These are phyloP conservation scores for Collichthys lucidus DNA, from an alignment of 2,113 vertebrate species.

Conservation along the genomic window DNA sequence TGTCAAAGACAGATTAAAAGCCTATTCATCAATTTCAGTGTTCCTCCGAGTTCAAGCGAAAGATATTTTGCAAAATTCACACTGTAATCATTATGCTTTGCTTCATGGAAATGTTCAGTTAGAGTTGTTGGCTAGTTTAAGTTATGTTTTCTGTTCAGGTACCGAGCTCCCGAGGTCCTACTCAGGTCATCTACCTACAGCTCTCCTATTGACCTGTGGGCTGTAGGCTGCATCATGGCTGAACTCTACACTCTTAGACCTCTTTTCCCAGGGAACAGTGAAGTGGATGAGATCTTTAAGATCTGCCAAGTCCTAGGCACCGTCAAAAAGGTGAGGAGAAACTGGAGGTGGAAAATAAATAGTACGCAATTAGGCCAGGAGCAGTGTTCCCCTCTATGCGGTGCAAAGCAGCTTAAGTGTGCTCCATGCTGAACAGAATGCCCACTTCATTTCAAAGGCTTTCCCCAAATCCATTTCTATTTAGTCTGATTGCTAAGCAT, in stretches of 20 bases:
- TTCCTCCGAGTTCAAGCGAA: neutral
- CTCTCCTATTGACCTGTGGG: constrained; percentile 98
- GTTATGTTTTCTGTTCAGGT: constrained; percentile 83
- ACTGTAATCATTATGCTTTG: neutral
- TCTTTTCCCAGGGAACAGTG: constrained; percentile 98
- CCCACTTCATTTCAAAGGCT: neutral
- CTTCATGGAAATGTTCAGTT: neutral
- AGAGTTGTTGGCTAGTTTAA: neutral
- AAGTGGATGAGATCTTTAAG: constrained; percentile 99
- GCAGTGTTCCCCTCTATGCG: neutral
- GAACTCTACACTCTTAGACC: constrained; percentile 95
- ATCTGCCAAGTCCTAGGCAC: constrained; percentile 98
- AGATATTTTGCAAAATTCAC: neutral
- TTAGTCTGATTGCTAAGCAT: constrained; percentile 14
- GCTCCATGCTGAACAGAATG: constrained; percentile 3
- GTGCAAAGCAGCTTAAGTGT: constrained; percentile 14
- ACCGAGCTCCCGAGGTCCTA: constrained; percentile 97
- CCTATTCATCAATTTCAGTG: neutral
- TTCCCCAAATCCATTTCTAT: constrained; percentile 1
- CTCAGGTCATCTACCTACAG: constrained; percentile 92
- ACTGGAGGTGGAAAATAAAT: neutral
- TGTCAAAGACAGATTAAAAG: constrained; percentile 9
- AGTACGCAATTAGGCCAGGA: neutral
- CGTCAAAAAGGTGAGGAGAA: constrained; percentile 90
- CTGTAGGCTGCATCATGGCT: constrained; percentile 98